Evolutionary conservation across 1,140 invertebrate species (phyloP).

Genomic region (Scaptodrosophila lebanonensis): DNA sequence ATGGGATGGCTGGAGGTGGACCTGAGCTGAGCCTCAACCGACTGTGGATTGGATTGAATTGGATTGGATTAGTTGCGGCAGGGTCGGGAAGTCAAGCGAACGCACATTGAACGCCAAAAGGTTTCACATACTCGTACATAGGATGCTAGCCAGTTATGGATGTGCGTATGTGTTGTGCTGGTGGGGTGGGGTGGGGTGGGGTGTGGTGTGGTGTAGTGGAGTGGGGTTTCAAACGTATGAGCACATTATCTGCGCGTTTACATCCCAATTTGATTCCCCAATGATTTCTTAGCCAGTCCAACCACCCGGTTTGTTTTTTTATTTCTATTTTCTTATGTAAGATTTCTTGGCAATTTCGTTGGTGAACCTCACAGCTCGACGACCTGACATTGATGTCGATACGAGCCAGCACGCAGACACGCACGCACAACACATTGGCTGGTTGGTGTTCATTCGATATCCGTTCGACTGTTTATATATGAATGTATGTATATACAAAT

Average conservation of each 20-base stretch:
- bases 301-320: constrained; percentile 9
- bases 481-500: constrained; percentile 21
- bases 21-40: not conserved
- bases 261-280: constrained; percentile 75
- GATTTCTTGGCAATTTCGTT: constrained; percentile 61
- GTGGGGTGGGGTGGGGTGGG: not conserved
- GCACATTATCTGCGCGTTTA: constrained; percentile 76
- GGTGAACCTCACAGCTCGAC: constrained; percentile 32
- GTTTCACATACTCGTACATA: constrained; percentile 19
- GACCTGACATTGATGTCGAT: constrained; percentile 34
- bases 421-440: constrained; percentile 4
- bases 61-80: not conserved
- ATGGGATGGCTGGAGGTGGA: constrained; percentile 13
- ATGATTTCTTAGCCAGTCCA: constrained; percentile 41
- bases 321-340: constrained; percentile 52
- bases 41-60: not conserved
- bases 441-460: constrained; percentile 51
- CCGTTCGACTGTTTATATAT: constrained; percentile 28
- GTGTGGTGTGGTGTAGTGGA: not conserved
- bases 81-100: not conserved
- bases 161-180: not conserved
- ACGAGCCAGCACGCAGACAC: not conserved
- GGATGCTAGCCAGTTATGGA: constrained; percentile 36
- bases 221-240: constrained; percentile 55
- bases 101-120: constrained; percentile 20